These are phyloP conservation scores for Caenorhabditis sp. DNA, from an alignment of 2,888 invertebrate genomes.

Conservation along the genomic window DNA sequence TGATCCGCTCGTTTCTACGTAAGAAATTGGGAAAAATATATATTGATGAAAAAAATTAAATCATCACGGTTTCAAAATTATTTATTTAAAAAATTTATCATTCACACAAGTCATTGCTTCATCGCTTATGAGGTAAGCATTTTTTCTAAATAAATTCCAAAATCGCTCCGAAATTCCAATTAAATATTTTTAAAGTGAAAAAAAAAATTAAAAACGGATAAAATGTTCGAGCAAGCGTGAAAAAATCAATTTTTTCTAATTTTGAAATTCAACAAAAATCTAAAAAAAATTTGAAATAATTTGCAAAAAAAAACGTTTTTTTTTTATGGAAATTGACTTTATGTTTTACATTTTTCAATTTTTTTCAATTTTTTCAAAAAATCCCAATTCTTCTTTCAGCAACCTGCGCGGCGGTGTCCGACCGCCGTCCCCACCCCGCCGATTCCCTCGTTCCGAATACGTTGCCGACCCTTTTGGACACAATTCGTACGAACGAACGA, in stretches of 20 bases:
- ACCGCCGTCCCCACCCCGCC: constrained; percentile 49
- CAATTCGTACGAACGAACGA: constrained; percentile 71
- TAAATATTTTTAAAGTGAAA: too few relatives aligned
- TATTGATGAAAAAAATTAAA: not conserved
- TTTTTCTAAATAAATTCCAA: too few relatives aligned
- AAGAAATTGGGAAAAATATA: not conserved
- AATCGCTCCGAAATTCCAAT: too few relatives aligned
- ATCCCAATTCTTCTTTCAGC: constrained; percentile 25
- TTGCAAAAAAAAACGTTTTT: too few relatives aligned
- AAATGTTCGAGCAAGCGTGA: too few relatives aligned
- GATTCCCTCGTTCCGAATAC: constrained; percentile 66
- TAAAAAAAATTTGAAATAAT: too few relatives aligned
- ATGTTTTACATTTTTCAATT: not conserved
- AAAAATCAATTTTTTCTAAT: too few relatives aligned
- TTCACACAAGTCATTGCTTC: too few relatives aligned
- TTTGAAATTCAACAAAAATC: too few relatives aligned
- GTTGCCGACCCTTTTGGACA: constrained; percentile 75
- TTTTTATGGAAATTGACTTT: constrained; percentile 3
- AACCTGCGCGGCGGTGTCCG: constrained; percentile 57
- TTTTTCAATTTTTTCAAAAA: not conserved
- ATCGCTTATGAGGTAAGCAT: too few relatives aligned
- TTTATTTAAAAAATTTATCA: too few relatives aligned
- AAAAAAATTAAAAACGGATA: too few relatives aligned
- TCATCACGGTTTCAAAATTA: constrained; percentile 1
- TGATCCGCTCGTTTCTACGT: constrained; percentile 70